These are phyloP conservation scores for Junco hyemalis DNA, from an alignment of 2,113 vertebrate genomes.

Conservation along the genomic window DNA sequence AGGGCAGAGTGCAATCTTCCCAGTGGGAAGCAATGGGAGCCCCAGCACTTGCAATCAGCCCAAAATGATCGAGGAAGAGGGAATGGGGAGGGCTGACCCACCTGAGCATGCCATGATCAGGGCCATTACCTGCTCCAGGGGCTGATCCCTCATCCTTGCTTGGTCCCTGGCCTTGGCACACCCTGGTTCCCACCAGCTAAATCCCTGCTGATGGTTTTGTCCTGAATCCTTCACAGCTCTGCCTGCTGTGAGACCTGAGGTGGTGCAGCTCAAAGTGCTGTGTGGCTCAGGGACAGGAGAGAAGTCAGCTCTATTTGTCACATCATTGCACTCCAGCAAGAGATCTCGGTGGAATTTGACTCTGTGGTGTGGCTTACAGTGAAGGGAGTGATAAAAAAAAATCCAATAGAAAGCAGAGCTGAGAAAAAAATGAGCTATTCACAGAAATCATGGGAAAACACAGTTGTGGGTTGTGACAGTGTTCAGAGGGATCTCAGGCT, in stretches of 20 bases:
- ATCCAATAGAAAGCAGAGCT: background rate
- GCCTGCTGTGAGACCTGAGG: fast-evolving
- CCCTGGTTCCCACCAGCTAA: background rate
- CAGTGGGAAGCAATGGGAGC: background rate
- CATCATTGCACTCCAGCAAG: background rate
- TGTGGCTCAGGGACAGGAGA: background rate
- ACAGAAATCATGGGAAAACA: background rate
- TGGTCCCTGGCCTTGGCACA: background rate
- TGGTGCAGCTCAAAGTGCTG: background rate
- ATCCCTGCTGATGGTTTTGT: background rate
- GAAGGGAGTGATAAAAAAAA: background rate
- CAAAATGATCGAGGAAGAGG: background rate
- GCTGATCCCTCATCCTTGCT: background rate
- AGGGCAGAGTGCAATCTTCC: background rate
- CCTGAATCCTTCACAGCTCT: background rate
- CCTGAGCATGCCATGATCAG: background rate
- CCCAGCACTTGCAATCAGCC: background rate
- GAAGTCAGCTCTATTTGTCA: background rate
- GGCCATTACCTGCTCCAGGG: background rate
- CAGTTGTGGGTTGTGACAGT: background rate
- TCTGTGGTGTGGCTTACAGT: background rate
- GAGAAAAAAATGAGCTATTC: background rate
- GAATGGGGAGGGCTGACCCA: background rate
- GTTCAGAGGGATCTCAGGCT: too few species aligned
- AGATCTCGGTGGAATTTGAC: constrained; percentile 4